Evolutionary conservation across 2,888 invertebrate genomes (phyloP).

Genomic region (Schizaphis graminum): DNA sequence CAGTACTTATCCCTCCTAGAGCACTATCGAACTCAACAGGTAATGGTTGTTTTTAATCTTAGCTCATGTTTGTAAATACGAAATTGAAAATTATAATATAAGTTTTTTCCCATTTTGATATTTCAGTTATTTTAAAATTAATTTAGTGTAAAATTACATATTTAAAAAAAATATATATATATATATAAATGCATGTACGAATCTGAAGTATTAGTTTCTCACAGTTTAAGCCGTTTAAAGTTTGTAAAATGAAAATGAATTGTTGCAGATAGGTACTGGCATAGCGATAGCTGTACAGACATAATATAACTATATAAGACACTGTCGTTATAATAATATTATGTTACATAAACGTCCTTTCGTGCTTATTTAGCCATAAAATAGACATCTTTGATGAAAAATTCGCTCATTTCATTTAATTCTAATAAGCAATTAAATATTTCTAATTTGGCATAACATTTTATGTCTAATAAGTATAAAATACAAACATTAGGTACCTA

Average conservation of each 20-base stretch:
- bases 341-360: background rate
- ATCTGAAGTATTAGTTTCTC: background rate
- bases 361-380: background rate
- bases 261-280: background rate
- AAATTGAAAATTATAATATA: background rate
- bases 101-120: too few relatives aligned
- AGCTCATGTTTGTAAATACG: background rate
- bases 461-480: background rate
- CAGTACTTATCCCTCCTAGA: slow-evolving; percentile 72
- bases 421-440: background rate
- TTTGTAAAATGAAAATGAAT: background rate
- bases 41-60: background rate
- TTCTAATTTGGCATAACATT: background rate
- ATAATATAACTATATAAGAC: background rate
- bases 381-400: background rate
- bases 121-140: too few relatives aligned
- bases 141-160: background rate
- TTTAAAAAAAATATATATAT: background rate
- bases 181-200: background rate
- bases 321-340: background rate
- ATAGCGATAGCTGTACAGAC: background rate
- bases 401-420: background rate
- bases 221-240: background rate
- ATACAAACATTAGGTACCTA: background rate
- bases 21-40: slow-evolving; percentile 36